Evolutionary conservation across 2,888 invertebrate genomes (phyloP), one percentile per base, ranked within the genome.

Genomic region (Callinectes sapidus): DNA sequence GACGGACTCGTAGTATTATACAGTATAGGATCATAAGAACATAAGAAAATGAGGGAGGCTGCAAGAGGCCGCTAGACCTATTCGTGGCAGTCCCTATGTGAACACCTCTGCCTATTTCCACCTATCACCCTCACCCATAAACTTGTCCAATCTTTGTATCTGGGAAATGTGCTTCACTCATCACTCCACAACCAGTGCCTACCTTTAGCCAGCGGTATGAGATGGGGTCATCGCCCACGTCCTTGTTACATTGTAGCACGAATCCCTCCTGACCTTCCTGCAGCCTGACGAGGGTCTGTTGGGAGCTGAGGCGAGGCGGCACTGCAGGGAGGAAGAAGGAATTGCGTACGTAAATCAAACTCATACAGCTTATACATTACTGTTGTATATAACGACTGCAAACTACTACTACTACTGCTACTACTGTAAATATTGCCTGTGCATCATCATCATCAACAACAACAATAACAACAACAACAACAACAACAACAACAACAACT

Each of bases 201-300:
- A 94, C 94, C 93, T 94, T 94, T 23, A 94, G 92, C 94, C 94
- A 94, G n/a, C 92, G 54, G 89, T 92, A 94, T 23, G 91, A 23
- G 16, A 94, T 91, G 54, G 94, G 94, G 61, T 94, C 94, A 61
- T 94, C 93, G 28, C 94, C 94, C 28, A 94, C 92, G 32, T 94
- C 94, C 61, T 93, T 71, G 35, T 61, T n/a, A 48, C 94, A 94
- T 28, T 94, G 91, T 54, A 94, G 66, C 39, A 93, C 92, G 8
- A 86, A 92, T 66, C 91, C 91, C n/a, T 39, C 89, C 89, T 94
- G 91, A 10, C 94, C 92, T 61, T 91, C 92, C 39, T 66, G 66
- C 77, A 91, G 54, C 35, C 28, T 55, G 42, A 94, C 32, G 32
- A 87, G 77, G 3, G 66, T 77, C 3, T 66, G 18, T 6, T n/a